Evolutionary conservation across 2,113 vertebrate species (phyloP).

Genomic region (Planiliza haematocheilus): DNA sequence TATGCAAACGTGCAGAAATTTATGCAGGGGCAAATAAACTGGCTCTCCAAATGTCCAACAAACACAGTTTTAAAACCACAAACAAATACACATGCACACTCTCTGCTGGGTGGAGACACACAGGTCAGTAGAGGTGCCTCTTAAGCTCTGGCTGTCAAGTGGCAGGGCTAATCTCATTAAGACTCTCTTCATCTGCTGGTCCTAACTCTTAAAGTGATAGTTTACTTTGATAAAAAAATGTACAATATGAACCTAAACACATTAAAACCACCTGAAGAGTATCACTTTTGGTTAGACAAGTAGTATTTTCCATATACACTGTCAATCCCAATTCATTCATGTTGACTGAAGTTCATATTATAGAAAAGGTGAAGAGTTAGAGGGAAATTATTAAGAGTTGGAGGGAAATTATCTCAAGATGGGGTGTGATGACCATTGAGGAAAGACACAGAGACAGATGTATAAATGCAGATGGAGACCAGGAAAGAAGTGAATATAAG

Average conservation of each 20-base stretch:
- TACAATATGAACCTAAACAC: constrained; percentile 15
- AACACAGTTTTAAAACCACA: constrained; percentile 21
- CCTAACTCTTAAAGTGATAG: constrained; percentile 63
- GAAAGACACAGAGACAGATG: constrained; percentile 17
- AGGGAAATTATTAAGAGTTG: no score
- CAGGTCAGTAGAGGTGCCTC: constrained; percentile 70
- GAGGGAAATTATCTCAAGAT: constrained; percentile 18
- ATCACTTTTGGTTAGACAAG: neutral
- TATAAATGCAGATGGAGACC: constrained; percentile 26
- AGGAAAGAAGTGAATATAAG: constrained; percentile 16
- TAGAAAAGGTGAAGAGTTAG: no score
- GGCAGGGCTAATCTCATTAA: constrained; percentile 80
- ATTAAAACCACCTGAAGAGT: neutral
- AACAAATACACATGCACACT: constrained; percentile 39
- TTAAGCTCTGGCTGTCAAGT: constrained; percentile 74
- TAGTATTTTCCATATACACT: no score
- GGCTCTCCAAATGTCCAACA: neutral
- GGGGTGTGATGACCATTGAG: constrained; percentile 3
- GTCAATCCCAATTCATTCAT: no score
- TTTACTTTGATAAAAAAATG: constrained; percentile 35
- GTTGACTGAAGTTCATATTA: no score
- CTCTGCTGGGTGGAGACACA: constrained; percentile 57
- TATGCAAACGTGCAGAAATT: neutral
- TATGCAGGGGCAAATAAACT: neutral
- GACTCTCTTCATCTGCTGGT: constrained; percentile 60